Evolutionary conservation across 2,888 invertebrate genomes (phyloP), one percentile per base, ranked within the genome.

Genomic region (Papilio gigon): DNA sequence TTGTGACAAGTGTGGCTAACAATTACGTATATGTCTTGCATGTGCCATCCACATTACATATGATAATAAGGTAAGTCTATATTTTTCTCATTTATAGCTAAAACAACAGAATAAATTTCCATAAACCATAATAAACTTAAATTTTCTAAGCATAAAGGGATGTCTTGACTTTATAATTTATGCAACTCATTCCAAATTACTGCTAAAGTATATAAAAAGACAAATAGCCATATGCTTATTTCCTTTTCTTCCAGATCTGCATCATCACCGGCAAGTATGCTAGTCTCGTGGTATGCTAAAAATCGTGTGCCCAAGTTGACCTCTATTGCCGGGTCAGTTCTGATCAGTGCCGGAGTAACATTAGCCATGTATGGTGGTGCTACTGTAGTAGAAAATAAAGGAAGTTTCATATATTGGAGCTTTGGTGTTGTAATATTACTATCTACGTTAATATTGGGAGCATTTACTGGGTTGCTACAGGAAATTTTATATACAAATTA

Each of bases 1-100:
- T 92, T 76, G 70, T 89, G 44, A 89, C 91, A 30, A 90, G 88
- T 79, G 88, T 90, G 72, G 87, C 89, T 27, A 92, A 90, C 82
- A 92, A 92, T 72, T 92, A 90, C 87, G 92, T 90, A 25, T 92
- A 91, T 73, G 81, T 85, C 74, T 84, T 92, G 83, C 89, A 92
- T 88, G 91, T 92, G 71, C 90, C 91, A 70, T 88, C 92, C 6
- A 92, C 92, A 1, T 80, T 92, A 62, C 92, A 92, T 78, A 92
- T 91, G 90, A 91, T 92, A 65, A 91, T 92, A 83, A 84, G 92
- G 92, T 92, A 85, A 74, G 53, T 22, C 27, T 71, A 59, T 70
- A 53, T 64, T 30, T 50, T 56, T n/a, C 5, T 53, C 11, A 22
- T 42, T 17, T 42, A 40, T 17, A 44, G n/a, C n/a, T n/a, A 17